Conservation (phyloP, 2,113 vertebrate species). For the Gambusia affinis region DNA sequence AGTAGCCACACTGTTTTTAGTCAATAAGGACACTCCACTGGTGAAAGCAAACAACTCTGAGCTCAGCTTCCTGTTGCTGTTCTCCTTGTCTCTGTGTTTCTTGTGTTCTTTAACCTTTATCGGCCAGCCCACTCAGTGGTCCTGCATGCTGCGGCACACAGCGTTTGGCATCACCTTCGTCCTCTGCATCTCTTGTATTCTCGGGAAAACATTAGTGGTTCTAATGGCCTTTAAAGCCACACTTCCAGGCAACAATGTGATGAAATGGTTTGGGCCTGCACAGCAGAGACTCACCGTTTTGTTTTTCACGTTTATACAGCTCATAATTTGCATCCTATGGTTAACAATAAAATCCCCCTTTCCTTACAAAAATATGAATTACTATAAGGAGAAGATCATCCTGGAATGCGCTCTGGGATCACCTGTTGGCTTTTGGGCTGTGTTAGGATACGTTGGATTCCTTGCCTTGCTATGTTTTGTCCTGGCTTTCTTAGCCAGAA, state of each 20-base stretch:
- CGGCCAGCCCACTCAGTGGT: conserved; percentile 73
- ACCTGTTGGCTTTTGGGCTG: too few relatives aligned
- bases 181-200: conserved; percentile 75
- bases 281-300: conserved; percentile 74
- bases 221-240: conserved; percentile 74
- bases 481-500: too few relatives aligned
- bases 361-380: too few relatives aligned
- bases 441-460: too few relatives aligned
- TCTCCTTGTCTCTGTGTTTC: conserved; percentile 76
- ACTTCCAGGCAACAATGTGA: conserved; percentile 68
- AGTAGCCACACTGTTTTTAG: conserved; percentile 60
- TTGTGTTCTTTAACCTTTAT: conserved; percentile 79
- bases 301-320: conserved; percentile 65
- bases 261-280: conserved; percentile 75
- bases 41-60: conserved; percentile 79
- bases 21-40: conserved; percentile 71
- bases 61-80: conserved; percentile 78
- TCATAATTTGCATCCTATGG: conserved; percentile 71
- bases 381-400: too few relatives aligned
- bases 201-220: conserved; percentile 77
- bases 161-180: conserved; percentile 77
- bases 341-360: too few relatives aligned
- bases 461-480: too few relatives aligned
- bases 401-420: too few relatives aligned
- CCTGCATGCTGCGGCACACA: conserved; percentile 78